Evolutionary conservation across 2,113 vertebrate species (phyloP).

Genomic region (Platysteira castanea): DNA sequence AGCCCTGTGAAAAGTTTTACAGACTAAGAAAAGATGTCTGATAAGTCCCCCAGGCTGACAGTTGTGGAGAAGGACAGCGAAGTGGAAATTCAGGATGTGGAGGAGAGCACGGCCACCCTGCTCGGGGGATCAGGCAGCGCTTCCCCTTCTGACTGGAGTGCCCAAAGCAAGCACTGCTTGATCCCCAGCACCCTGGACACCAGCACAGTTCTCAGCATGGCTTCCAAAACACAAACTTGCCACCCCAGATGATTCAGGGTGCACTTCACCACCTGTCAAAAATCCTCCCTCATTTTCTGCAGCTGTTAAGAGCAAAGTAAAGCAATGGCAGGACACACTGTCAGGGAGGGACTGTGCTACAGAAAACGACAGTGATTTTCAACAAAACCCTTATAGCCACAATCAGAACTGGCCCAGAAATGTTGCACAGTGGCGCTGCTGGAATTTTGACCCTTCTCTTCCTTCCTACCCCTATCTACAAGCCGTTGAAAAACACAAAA

Average conservation of each 20-base stretch:
- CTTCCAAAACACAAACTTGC: not conserved
- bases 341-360: not conserved
- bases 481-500: not conserved
- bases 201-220: not conserved
- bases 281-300: not conserved
- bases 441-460: not conserved
- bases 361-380: not conserved
- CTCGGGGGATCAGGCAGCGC: not conserved
- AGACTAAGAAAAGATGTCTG: not conserved
- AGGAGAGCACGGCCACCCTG: fast-evolving
- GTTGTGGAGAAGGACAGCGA: fast-evolving
- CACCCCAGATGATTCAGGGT: not conserved
- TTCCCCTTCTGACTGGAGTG: fast-evolving
- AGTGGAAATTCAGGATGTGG: fast-evolving
- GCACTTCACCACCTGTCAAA: not conserved
- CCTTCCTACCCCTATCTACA: not conserved
- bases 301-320: not conserved
- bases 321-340: not conserved
- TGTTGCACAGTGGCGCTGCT: not conserved
- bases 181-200: not conserved
- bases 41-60: not conserved
- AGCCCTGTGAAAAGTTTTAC: not conserved
- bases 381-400: not conserved
- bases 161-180: not conserved
- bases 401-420: not conserved